Conservation (phyloP, 2,797 vertebrate species). For the Sebastes melanostomus region DNA sequence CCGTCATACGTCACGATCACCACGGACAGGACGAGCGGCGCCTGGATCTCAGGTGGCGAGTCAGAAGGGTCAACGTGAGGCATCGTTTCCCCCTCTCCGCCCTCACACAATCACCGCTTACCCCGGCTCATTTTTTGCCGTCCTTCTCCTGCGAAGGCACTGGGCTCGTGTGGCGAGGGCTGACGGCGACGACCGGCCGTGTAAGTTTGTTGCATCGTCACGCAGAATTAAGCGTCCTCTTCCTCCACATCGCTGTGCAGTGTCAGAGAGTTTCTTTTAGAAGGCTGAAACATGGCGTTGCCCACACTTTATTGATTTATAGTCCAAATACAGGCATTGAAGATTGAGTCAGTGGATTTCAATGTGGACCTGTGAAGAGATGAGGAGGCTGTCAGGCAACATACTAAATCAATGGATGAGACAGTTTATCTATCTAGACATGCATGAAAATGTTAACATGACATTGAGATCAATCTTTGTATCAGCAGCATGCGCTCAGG, state of each 20-base stretch:
- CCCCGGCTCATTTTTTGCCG: constrained; percentile 17
- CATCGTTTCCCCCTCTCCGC: neutral
- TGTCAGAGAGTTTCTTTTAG: neutral
- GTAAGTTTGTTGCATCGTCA: constrained; percentile 51
- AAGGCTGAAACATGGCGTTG: constrained; percentile 30
- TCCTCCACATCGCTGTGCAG: constrained; percentile 23
- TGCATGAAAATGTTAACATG: neutral
- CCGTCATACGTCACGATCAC: neutral
- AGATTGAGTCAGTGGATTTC: constrained; percentile 95
- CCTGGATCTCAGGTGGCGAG: constrained; percentile 20
- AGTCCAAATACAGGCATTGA: constrained; percentile 14
- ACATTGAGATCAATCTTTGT: neutral
- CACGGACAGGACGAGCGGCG: constrained; percentile 7
- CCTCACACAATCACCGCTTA: neutral
- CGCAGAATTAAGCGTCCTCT: constrained; percentile 25
- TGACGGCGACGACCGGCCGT: neutral
- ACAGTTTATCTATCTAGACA: neutral
- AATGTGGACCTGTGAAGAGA: constrained; percentile 91
- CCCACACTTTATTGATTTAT: neutral
- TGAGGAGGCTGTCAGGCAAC: constrained; percentile 11
- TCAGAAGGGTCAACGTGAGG: neutral
- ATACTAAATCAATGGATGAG: neutral
- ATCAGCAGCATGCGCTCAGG: neutral
- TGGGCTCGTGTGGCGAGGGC: constrained; percentile 36
- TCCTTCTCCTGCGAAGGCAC: constrained; percentile 63